These are phyloP conservation scores for Albula glossodonta DNA, from an alignment of 2,113 vertebrate species.

Conservation along the genomic window DNA sequence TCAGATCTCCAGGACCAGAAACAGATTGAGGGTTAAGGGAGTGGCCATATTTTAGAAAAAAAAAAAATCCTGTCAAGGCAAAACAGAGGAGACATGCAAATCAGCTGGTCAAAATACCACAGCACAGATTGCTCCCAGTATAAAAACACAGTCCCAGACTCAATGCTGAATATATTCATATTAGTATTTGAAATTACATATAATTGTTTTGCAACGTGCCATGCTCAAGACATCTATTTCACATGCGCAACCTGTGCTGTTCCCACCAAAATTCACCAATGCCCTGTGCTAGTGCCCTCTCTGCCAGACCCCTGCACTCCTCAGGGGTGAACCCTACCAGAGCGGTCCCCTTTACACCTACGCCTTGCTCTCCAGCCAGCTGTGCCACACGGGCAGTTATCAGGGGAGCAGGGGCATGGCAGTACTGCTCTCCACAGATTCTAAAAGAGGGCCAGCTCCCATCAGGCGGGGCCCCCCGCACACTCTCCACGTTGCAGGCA, in stretches of 20 bases:
- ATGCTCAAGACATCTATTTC: background rate
- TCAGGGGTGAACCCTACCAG: slow-evolving; percentile 68
- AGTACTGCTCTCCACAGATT: slow-evolving; percentile 56
- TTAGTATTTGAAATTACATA: too few species aligned
- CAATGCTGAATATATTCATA: too few species aligned
- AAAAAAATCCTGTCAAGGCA: too few species aligned
- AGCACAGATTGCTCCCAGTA: too few species aligned
- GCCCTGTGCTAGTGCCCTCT: slow-evolving; percentile 58
- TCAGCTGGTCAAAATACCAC: background rate
- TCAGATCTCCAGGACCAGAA: too few species aligned
- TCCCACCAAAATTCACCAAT: slow-evolving; percentile 71
- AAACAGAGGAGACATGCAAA: background rate
- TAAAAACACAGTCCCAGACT: too few species aligned
- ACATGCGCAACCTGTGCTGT: slow-evolving; percentile 60
- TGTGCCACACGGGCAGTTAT: slow-evolving; percentile 62
- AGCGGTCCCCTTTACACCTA: slow-evolving; percentile 55
- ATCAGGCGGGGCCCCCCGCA: slow-evolving; percentile 35
- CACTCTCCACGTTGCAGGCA: slow-evolving; percentile 72
- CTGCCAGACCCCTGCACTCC: slow-evolving; percentile 65
- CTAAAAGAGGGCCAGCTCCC: slow-evolving; percentile 50
- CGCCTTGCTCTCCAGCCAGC: slow-evolving; percentile 51
- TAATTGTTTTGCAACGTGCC: too few species aligned
- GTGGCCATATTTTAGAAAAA: too few species aligned
- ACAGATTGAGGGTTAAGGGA: too few species aligned
- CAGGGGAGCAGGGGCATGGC: slow-evolving; percentile 56